Base-by-base conservation (phyloP, 1,140 invertebrate species). In the Leucophenga varia region DNA sequence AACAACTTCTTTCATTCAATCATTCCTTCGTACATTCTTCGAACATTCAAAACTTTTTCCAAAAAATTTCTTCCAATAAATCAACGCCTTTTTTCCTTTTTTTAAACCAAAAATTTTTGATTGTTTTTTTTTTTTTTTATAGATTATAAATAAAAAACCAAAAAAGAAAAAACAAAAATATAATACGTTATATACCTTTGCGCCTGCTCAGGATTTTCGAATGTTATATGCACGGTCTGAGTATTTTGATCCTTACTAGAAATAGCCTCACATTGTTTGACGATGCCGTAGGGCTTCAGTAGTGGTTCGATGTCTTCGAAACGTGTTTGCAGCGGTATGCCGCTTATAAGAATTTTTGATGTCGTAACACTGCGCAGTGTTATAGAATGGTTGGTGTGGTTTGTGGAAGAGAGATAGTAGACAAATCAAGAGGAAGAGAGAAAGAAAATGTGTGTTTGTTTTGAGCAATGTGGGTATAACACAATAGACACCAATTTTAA, bases 291-390 rank as follows among this genome's bases (percentile, higher is more conserved):
- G 65, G 81, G 85, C 60, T 81, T 80, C 52, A 95, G 81, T 54
- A 94, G 80, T 52, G 83, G 81, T 78, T 93, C 88, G 76, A 95
- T 83, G 77, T 94, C 90, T 75, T 92, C 90, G 76, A 88, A 83
- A 72, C 84, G 83, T 54, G 85, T 81, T 77, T 91, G 86, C 57
- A 82, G 79, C 54, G 90, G 88, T 69, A 95, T 80, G 76, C 92
- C 92, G 78, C 88, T 89, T 78, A 95, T 86, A 61, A 92, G 82
- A 60, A 94, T 84, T 79, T 89, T 91, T 72, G 84, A 83, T 55
- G 84, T 84, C 49, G 84, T 84, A 76, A 86, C 82, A 80, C 86
- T 88, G 84, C 61, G 69, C 51, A 54, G 44, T 8, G 12, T 8
- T 30, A 8, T n/a, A 30, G 25, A 30, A 30, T 30, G 25, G 12